Conservation (phyloP, 1,140 invertebrate species). For the Aplysia californica region DNA sequence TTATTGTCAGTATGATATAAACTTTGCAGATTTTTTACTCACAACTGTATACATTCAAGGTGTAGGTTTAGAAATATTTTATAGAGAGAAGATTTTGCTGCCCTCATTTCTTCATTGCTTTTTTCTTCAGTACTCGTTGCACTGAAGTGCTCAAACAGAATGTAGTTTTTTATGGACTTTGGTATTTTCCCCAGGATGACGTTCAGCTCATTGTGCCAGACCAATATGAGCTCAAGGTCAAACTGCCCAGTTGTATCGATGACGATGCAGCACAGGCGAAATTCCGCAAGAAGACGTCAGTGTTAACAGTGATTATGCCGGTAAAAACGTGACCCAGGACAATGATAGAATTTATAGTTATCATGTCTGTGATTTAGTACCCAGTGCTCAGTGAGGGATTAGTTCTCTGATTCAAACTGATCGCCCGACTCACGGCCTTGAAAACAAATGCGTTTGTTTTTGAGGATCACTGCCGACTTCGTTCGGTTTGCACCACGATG, state of each 20-base stretch:
- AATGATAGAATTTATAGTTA: too few relatives aligned
- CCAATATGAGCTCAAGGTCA: slow-evolving; percentile 39
- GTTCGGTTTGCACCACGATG: too few relatives aligned
- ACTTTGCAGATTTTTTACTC: not conserved
- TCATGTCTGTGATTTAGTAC: too few relatives aligned
- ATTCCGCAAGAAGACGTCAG: slow-evolving; percentile 46
- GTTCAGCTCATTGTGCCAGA: slow-evolving; percentile 39
- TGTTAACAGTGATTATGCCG: slow-evolving; percentile 47
- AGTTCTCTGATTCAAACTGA: too few relatives aligned
- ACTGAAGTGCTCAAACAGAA: not conserved
- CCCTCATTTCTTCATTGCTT: too few relatives aligned
- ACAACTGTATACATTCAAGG: not conserved
- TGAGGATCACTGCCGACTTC: too few relatives aligned
- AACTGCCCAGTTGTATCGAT: slow-evolving; percentile 37
- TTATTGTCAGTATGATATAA: too few relatives aligned
- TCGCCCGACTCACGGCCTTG: too few relatives aligned
- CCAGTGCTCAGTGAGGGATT: too few relatives aligned
- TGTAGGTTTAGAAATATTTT: too few relatives aligned
- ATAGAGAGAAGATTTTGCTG: too few relatives aligned
- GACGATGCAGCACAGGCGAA: slow-evolving; percentile 44
- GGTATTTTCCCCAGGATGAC: slow-evolving; percentile 46
- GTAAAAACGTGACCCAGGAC: slow-evolving; percentile 24
- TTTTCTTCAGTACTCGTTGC: not conserved
- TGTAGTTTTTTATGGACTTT: not conserved
- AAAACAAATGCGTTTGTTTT: too few relatives aligned